Base-by-base conservation (phyloP, 2,797 vertebrate genomes). In the Cirrhinus molitorella region DNA sequence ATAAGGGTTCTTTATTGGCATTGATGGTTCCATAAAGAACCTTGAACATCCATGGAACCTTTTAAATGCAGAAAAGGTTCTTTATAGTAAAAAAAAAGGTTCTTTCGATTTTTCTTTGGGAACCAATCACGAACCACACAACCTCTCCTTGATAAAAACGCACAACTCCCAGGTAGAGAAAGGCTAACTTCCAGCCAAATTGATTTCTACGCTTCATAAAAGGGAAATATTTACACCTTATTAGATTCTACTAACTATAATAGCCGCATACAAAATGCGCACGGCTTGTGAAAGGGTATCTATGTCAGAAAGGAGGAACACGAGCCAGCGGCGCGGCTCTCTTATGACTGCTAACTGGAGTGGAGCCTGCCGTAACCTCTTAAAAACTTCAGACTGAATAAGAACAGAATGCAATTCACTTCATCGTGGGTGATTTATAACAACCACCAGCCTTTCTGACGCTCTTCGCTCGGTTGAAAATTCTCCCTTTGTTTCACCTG, bases 131-230 rank as follows among this genome's bases (percentile, higher is more conserved):
- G 28, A 40, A 4, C 6, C 65, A 45, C 49, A 76, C 63, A 57
- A 51, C 25, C 19, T 68, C 45, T 55, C 37, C 47, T 74, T 63
- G n/a, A 85, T 87, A 55, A 70, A 40, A 74, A n/a, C 31, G 2
- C 28, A 37, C 59, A 59, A 81, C 55, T 84, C 63, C 66, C 45
- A 65, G 87, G 90, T 90, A 92, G 88, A 91, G 87, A 89, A 85
- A 72, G 87, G 92, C 88, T 89, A 92, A 93, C 91, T 91, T 93
- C 90, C 90, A 76, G 91, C 89, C 89, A 92, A 95, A 94, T 95
- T 92, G 93, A 95, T 96, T 94, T 94, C 80, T 93, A 94, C 79
- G 90, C 91, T 91, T 92, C 81, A 80, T 94, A 93, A 94, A 92
- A 93, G 87, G 16, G 87, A 92, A 88, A 88, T 90, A 89, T 91